phyloP scores from a whole-genome alignment of 1,140 invertebrate species.

The Hylaeus volcanicus region DNA sequence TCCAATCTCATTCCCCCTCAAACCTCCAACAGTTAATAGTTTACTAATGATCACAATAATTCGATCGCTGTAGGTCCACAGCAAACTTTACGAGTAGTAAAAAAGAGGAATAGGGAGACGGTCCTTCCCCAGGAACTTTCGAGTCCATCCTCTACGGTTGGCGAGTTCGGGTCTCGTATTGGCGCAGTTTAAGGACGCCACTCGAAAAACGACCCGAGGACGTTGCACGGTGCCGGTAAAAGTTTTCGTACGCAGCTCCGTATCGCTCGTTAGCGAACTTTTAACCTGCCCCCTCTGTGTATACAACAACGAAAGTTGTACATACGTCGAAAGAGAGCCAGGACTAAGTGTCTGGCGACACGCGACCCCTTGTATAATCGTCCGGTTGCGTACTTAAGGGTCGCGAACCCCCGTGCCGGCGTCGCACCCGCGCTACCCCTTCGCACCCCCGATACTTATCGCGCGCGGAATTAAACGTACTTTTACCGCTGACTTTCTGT shows the following conservation, averaged over 20 bases:
- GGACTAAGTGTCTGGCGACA: slow-evolving; percentile 71
- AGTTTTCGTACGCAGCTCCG: slow-evolving; percentile 18
- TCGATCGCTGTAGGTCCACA: too few relatives aligned
- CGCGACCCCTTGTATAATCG: slow-evolving; percentile 74
- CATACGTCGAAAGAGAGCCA: slow-evolving; percentile 16
- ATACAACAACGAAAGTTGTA: slow-evolving; percentile 36
- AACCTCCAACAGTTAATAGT: too few relatives aligned
- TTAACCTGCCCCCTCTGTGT: slow-evolving; percentile 11
- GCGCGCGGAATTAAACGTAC: slow-evolving; percentile 51
- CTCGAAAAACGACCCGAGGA: not conserved
- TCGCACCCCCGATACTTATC: slow-evolving; percentile 49
- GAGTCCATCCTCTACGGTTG: not conserved
- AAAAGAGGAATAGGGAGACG: not conserved
- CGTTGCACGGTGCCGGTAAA: slow-evolving; percentile 1
- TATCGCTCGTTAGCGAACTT: slow-evolving; percentile 50
- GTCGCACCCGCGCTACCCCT: slow-evolving; percentile 11
- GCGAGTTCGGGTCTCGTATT: not conserved
- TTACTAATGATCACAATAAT: too few relatives aligned
- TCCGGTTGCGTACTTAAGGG: slow-evolving; percentile 45
- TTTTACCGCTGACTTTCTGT: slow-evolving; percentile 15
- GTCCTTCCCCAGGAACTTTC: not conserved
- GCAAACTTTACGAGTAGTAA: too few relatives aligned
- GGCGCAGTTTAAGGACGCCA: not conserved
- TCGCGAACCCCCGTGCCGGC: not conserved
- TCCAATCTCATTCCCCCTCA: too few relatives aligned